Conservation (phyloP, 2,113 vertebrate genomes). For the Prunella himalayana region DNA sequence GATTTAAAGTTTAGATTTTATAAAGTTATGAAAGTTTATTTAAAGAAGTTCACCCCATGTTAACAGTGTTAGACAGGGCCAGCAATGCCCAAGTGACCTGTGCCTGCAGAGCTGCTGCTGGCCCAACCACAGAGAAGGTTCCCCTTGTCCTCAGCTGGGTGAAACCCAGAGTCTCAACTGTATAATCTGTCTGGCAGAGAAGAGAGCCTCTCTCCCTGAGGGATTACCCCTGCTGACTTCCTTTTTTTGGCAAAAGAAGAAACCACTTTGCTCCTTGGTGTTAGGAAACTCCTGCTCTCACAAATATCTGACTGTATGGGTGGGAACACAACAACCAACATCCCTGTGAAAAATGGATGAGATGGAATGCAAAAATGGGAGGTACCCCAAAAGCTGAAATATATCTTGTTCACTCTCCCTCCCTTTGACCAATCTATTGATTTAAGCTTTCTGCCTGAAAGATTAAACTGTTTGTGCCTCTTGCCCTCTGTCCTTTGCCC, state of each 20-base stretch:
- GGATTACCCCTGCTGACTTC: neutral
- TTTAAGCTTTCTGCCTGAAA: neutral
- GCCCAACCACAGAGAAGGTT: neutral
- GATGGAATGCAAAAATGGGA: neutral
- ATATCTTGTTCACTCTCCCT: neutral
- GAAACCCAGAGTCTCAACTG: neutral
- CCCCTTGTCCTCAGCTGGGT: neutral
- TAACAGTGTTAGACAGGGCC: neutral
- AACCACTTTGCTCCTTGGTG: neutral
- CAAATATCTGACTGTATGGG: neutral
- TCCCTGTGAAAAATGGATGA: neutral
- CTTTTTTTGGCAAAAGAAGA: neutral
- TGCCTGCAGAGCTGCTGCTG: neutral
- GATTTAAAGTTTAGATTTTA: neutral
- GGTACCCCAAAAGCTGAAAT: neutral
- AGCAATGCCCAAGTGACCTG: neutral
- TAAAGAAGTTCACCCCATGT: neutral
- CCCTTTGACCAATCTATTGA: neutral
- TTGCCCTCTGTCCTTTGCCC: neutral
- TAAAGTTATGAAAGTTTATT: neutral
- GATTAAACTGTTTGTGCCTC: neutral
- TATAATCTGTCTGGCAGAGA: neutral
- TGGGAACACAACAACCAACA: neutral
- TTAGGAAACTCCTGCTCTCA: neutral
- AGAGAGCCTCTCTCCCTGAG: neutral